Percentiles rank a stretch among this genome's conserved stretches.
These are phyloP conservation scores for Ectobius pallidus DNA, from an alignment of 2,888 invertebrate genomes.

Conservation along the genomic window DNA sequence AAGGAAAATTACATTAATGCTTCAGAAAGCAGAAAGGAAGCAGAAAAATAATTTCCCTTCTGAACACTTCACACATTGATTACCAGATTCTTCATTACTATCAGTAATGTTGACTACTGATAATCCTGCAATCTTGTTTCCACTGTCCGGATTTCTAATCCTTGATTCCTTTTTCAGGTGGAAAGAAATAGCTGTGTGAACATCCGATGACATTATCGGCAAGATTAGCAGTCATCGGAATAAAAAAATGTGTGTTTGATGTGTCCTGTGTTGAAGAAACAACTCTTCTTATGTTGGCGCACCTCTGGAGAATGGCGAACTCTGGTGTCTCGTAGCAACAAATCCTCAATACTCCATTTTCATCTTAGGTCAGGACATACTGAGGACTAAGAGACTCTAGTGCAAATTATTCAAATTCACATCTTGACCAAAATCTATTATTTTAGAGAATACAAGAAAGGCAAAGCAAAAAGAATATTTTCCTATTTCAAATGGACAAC, in stretches of 20 bases:
- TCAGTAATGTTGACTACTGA: too few relatives aligned
- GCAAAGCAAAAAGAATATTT: background rate
- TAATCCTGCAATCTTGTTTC: too few relatives aligned
- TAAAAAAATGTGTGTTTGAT: conserved; percentile 2
- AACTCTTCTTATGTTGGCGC: too few relatives aligned
- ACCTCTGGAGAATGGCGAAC: background rate
- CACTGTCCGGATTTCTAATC: too few relatives aligned
- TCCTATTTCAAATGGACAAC: background rate
- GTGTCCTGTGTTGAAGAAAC: conserved; percentile 6
- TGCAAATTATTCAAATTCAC: background rate
- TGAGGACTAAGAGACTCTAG: background rate
- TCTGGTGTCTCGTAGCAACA: background rate
- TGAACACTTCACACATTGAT: too few relatives aligned
- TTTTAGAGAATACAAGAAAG: background rate
- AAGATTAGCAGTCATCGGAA: conserved; percentile 17
- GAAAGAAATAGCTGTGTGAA: conserved; percentile 15
- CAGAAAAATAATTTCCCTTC: too few relatives aligned
- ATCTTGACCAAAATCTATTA: background rate
- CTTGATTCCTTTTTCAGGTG: too few relatives aligned
- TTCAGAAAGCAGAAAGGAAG: too few relatives aligned
- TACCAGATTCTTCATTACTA: too few relatives aligned
- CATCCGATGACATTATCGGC: conserved; percentile 1
- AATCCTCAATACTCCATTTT: background rate
- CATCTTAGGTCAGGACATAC: conserved; percentile 5
- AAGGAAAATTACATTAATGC: too few relatives aligned